These are phyloP conservation scores for Chironex yamaguchii DNA, from an alignment of 30 jellyfish, hydroid and myxozoan genomes.

Conservation along the genomic window DNA sequence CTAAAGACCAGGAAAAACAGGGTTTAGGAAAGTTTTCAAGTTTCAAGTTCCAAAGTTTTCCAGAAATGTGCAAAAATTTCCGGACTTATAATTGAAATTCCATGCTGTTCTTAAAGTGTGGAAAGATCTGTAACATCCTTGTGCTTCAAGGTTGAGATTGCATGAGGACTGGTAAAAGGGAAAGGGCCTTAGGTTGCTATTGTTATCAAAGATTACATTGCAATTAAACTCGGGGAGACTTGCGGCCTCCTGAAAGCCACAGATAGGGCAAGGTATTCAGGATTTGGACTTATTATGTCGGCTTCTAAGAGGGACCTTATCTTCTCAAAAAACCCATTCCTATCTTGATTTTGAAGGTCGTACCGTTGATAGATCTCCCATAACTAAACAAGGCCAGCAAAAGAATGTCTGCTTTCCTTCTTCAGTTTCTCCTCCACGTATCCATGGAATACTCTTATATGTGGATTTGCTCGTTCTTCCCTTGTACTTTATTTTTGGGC, in stretches of 20 bases:
- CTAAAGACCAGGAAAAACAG: no score
- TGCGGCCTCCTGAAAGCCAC: neutral
- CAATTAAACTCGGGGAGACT: neutral
- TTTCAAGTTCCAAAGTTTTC: no score
- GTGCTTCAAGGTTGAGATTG: no score
- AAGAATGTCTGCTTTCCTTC: slow-evolving; percentile 46
- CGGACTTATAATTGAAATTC: no score
- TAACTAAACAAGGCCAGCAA: slow-evolving; percentile 69
- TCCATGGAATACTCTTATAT: slow-evolving; percentile 36
- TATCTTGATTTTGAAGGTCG: neutral
- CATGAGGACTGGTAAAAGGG: no score
- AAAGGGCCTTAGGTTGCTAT: no score
- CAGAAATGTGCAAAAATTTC: no score
- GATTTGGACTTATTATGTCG: neutral
- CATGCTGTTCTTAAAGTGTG: no score
- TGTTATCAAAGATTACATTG: no score
- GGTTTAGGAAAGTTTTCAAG: no score
- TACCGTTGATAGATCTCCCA: slow-evolving; percentile 72
- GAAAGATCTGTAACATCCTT: no score
- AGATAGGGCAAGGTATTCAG: slow-evolving; percentile 7
- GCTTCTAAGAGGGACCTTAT: neutral
- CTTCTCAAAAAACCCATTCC: neutral
- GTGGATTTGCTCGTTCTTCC: slow-evolving; percentile 37
- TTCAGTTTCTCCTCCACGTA: slow-evolving; percentile 48
- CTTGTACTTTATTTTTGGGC: slow-evolving; percentile 48